Base-by-base conservation (phyloP, 2,113 vertebrate genomes). In the Acrocephalus kingi region DNA sequence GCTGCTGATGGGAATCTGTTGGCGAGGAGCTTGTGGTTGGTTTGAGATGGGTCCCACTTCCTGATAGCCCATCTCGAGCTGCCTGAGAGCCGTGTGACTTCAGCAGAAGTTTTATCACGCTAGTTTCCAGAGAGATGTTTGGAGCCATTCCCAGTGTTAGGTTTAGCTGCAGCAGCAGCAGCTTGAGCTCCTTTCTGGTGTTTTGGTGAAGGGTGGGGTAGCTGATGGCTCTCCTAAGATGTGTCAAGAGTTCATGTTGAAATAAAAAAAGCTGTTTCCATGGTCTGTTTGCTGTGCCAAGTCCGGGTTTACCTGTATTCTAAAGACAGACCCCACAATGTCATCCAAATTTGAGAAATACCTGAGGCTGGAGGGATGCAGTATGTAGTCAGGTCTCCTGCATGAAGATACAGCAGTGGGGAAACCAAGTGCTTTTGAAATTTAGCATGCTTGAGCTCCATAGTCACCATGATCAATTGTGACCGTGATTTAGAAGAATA, bases 101-200 rank as follows among this genome's bases (percentile, higher is more conserved):
- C 51, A 71, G 79, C 63, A 71, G 71, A 93, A 90, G 59, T 89
- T 92, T 66, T 92, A 35, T 48, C 59, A 14, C 0, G 0, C 31
- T 63, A 23, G 64, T 86, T 97, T 88, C 72, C 63, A 74, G 69
- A 86, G 72, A 67, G 37, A 62, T 86, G 27, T 88, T 94, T 86
- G 88, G 79, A 94, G 59, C 41, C 0, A 0, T 93, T 94, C 46
- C 43, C 55, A 63, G 55, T 5, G 0, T 2, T 81, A 21, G 18
- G 19, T 80, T 95, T 88, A 63, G 51, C 49, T 86, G n/a, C 58
- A 73, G 67, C 49, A 93, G 52, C 8, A 73, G 45, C 11, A 74
- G n/a, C 3, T 0, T 66, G 48, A 88, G 13, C 51, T 66, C 23
- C 30, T 66, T 76, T 48, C 28, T 76, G 46, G 20, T 68, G 41